Evolutionary conservation across 1,140 invertebrate species (phyloP), one percentile per base, ranked within the genome.

Genomic region (Thaumetopoea pityocampa): DNA sequence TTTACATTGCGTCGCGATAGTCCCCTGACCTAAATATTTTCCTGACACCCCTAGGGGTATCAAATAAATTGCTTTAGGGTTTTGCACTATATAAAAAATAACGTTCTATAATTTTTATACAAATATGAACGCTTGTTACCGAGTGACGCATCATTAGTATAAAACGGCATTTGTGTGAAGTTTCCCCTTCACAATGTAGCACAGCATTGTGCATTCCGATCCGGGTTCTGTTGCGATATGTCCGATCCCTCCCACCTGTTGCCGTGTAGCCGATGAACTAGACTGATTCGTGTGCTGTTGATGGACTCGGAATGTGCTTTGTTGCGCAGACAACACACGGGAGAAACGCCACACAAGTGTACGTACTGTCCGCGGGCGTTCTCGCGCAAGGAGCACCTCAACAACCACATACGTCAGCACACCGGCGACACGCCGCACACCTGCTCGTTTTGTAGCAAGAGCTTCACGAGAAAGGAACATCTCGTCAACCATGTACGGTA

Each of bases 291-390:
- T 19, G 33, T 44, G 28, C 23, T 36, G 22, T 41, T 51, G 40
- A 63, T 29, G 37, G 28, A 81, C 78, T 81, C 77, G 77, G 94
- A 83, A 91, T 92, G 40, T 94, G 94, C 79, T 92, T 90, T 41
- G 86, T 53, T 82, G 88, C 40, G 74, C 79, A 83, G 79, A 71
- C 88, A 89, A 69, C 94, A 96, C 77, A 95, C 93, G 9, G 94
- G 94, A 45, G 96, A 97, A 82, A 92, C 92, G 45, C 92, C 92
- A 30, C 93, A 93, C 79, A 91, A 92, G 78, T 97, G 95, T 85
- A 91, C 91, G 60, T 93, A 91, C 66, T 97, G 95, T 81, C 90
- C 91, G 26, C 95, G 96, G 80, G 92, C 93, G 33, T 96, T 96
- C 81, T 92, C 93, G 20, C 88, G 93, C 63, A 95, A 95, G 88